These are phyloP conservation scores for Candoia aspera DNA, from an alignment of 2,113 vertebrate species.

Conservation along the genomic window DNA sequence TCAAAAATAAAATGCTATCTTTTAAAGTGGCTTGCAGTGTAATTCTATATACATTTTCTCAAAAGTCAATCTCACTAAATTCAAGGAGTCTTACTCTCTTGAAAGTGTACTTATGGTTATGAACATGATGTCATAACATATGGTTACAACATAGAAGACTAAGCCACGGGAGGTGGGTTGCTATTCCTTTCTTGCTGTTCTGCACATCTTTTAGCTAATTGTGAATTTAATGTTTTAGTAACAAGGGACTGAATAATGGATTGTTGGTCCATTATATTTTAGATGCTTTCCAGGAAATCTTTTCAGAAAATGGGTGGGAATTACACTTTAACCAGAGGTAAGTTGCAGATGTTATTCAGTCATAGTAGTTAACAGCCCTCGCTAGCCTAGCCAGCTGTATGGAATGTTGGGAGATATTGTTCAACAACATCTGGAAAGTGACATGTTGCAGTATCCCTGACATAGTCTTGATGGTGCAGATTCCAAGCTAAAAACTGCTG, in stretches of 20 bases:
- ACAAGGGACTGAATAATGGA: background rate
- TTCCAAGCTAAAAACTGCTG: background rate
- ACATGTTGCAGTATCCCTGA: background rate
- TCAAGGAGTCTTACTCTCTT: background rate
- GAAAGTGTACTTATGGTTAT: background rate
- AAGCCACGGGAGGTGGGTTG: background rate
- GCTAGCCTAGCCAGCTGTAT: background rate
- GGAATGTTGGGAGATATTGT: background rate
- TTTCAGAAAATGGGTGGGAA: background rate
- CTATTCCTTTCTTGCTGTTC: background rate
- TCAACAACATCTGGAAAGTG: background rate
- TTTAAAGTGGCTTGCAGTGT: background rate
- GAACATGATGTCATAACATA: background rate
- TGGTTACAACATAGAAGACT: background rate
- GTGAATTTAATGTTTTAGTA: background rate
- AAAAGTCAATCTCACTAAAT: background rate
- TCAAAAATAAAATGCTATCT: background rate
- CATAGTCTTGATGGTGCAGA: background rate
- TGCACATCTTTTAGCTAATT: background rate
- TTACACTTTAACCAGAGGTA: background rate
- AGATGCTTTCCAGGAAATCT: background rate
- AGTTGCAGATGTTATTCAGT: background rate
- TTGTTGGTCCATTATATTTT: background rate
- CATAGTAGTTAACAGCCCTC: background rate
- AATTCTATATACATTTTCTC: background rate